These are phyloP conservation scores for Gulo gulo DNA, from an alignment of 2,113 vertebrate species.

Conservation along the genomic window DNA sequence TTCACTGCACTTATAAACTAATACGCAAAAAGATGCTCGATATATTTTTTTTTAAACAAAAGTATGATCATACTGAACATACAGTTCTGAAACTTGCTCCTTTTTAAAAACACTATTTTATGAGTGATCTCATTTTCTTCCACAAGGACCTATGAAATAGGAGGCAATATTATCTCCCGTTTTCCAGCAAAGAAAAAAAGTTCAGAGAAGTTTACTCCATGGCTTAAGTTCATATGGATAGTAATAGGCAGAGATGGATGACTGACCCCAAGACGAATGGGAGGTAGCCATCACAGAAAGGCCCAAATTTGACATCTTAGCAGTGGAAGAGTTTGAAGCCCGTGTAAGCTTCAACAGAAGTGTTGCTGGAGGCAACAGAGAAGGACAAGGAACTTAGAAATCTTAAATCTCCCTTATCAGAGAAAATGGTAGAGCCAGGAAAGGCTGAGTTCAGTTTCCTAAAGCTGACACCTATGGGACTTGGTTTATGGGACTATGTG, in stretches of 20 bases:
- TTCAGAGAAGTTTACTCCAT: neutral
- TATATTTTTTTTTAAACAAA: neutral
- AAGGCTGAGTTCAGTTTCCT: neutral
- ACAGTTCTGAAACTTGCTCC: neutral
- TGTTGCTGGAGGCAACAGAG: neutral
- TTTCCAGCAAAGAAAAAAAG: neutral
- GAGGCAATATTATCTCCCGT: neutral
- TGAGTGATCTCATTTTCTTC: neutral
- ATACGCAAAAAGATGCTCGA: neutral
- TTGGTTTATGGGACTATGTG: neutral
- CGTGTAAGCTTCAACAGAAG: neutral
- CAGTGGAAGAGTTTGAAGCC: neutral
- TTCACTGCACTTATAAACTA: constrained; percentile 27
- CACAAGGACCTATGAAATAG: neutral
- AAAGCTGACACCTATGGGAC: neutral
- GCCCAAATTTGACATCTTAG: neutral
- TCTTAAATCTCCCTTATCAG: neutral
- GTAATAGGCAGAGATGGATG: neutral
- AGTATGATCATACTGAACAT: neutral
- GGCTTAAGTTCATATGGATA: neutral
- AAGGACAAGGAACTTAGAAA: neutral
- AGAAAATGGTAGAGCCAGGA: neutral
- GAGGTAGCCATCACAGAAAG: neutral
- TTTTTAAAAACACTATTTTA: neutral
- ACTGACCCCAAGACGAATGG: neutral